Base-by-base conservation (phyloP, 2,888 invertebrate genomes). In the Seira musarum region DNA sequence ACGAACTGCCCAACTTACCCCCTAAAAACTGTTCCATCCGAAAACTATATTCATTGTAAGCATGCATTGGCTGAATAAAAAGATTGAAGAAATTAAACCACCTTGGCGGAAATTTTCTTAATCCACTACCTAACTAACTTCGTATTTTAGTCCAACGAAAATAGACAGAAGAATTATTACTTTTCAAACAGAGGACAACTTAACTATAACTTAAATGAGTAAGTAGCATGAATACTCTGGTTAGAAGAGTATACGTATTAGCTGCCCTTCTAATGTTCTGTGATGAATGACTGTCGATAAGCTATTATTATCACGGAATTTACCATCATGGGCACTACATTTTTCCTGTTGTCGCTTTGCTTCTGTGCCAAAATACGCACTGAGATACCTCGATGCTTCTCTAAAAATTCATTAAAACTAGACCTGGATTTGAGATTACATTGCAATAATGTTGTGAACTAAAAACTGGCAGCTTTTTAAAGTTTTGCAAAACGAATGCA, bases 141-240 rank as follows among this genome's bases (percentile, higher is more conserved):
- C 49, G 49, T 3, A 49, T 49, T n/a, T n/a, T 49, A 2, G 49
- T 49, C 6, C 3, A 49, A 49, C 15, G 15, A 8, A 49, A 49
- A 49, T 49, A 2, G 49, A 49, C 22, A 2, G 19, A 46, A 40
- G 30, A 57, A 22, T 57, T 57, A 57, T 49, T 46, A 67, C 40
- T 49, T 63, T 69, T 64, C 22, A 40, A 22, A 57, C 30, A 67
- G 30, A 17, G 35, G 76, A 76, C 69, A 76, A 57, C 30, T 40
- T 69, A 69, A 69, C 46, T 76, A 64, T 46, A 76, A 13, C 69
- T 69, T 21, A 3, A 2, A 49, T n/a, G 49, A 49, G 3, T 13
- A 49, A 49, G 49, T 49, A 49, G 49, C 49, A n/a, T 8, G 2
- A n/a, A 13, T 49, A n/a, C n/a, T n/a, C n/a, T n/a, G n/a, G n/a